Evolutionary conservation across 2,888 invertebrate genomes (phyloP), one percentile per base, ranked within the genome.

Genomic region (Uloborus plumipes): DNA sequence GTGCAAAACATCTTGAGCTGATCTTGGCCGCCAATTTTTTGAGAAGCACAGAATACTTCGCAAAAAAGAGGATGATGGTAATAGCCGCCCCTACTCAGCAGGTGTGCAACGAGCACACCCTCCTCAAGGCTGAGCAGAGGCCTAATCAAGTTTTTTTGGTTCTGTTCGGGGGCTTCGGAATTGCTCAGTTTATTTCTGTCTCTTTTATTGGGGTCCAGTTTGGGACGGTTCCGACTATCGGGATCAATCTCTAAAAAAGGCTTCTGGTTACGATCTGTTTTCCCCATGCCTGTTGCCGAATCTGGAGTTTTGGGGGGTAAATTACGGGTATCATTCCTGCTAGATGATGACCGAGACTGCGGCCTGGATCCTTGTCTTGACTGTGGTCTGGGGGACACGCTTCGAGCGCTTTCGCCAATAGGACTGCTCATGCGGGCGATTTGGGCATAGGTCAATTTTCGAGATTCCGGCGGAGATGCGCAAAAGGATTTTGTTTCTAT

Each of bases 141-240:
- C 85, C 65, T 85, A 85, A 51, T 76, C 85, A 72, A 79, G 85
- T 85, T 85, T 85, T 85, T 85, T 85, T 75, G 80, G 72, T 80
- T 59, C 79, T 75, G 70, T 49, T 71, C 80, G 47, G 79, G 22
- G 50, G 14, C 51, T 80, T 80, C 66, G 11, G 77, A 77, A 76
- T 71, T 53, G 18, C 76, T 64, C 26, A 49, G 9, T 2, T 65
- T 61, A 22, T 49, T 50, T 20, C 51, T 47, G 47, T 39, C 55
- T 13, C 58, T 65, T 72, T 71, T 67, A 18, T 53, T 49, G 20
- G 61, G 16, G 18, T 70, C 59, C 64, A 75, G 31, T 62, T 85
- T 83, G 6, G 85, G 83, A 2, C 85, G 75, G 53, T 79, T 85
- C 47, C 83, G 58, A 20, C 80, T 80, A 51, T 84, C 84, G 22